Percentiles rank a stretch among this genome's conserved stretches.
Evolutionary conservation across 2,797 vertebrate species (phyloP).

Genomic region (Pygocentrus nattereri): DNA sequence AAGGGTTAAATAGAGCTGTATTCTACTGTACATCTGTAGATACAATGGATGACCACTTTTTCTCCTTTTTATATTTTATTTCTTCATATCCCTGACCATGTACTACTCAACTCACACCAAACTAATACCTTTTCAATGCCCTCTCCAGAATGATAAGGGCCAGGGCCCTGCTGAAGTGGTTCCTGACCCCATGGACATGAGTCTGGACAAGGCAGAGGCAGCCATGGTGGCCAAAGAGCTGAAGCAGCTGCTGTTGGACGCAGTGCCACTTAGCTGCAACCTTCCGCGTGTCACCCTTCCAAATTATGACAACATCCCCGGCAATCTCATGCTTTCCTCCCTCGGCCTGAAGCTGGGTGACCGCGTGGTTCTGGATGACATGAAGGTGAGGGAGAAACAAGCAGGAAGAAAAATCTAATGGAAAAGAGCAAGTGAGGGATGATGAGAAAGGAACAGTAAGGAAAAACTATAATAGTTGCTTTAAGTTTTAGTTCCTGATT

Average conservation of each 20-base stretch:
- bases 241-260: slow-evolving; percentile 87
- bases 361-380: slow-evolving; percentile 84
- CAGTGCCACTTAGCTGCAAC: slow-evolving; percentile 90
- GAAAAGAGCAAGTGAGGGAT: neutral
- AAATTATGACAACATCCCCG: slow-evolving; percentile 95
- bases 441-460: too few species aligned
- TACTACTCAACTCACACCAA: neutral
- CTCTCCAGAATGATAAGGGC: slow-evolving; percentile 87
- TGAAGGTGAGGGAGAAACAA: slow-evolving; percentile 80
- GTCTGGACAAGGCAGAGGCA: slow-evolving; percentile 89
- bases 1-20: too few species aligned
- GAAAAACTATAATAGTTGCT: too few species aligned
- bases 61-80: too few species aligned
- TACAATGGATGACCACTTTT: too few species aligned
- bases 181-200: slow-evolving; percentile 95
- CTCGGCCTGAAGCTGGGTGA: slow-evolving; percentile 90
- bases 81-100: neutral
- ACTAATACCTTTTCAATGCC: slow-evolving; percentile 2
- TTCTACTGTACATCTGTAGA: too few species aligned
- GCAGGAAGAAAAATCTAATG: neutral
- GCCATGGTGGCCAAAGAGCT: slow-evolving; percentile 92
- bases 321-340: slow-evolving; percentile 90
- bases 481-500: too few species aligned
- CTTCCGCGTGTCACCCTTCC: slow-evolving; percentile 89
- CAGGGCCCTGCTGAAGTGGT: slow-evolving; percentile 90